These are phyloP conservation scores for Seriola aureovittata DNA, from an alignment of 2,113 vertebrate genomes.

Conservation along the genomic window DNA sequence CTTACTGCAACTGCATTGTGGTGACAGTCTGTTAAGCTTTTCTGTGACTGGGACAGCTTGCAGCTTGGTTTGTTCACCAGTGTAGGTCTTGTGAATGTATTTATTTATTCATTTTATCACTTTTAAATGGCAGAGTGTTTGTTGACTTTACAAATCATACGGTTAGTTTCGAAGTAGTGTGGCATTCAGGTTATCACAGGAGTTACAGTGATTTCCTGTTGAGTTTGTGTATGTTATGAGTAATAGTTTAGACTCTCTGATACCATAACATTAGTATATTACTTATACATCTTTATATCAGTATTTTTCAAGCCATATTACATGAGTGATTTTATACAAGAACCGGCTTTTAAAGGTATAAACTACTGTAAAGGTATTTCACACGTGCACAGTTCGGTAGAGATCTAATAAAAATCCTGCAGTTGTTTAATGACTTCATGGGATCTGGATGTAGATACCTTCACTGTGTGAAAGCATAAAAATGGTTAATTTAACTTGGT, in stretches of 20 bases:
- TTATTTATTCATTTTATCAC: neutral
- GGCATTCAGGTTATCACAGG: neutral
- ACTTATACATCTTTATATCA: neutral
- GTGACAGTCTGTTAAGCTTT: neutral
- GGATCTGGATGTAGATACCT: slow-evolving; percentile 5
- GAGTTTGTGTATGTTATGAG: slow-evolving; percentile 1
- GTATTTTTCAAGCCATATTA: neutral
- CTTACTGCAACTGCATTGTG: neutral
- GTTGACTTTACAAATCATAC: slow-evolving; percentile 10
- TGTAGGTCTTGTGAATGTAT: neutral
- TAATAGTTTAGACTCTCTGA: neutral
- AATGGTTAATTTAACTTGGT: slow-evolving; percentile 56
- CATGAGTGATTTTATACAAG: slow-evolving; percentile 10
- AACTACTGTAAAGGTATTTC: slow-evolving; percentile 40
- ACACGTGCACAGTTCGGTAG: slow-evolving; percentile 35
- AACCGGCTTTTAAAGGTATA: neutral
- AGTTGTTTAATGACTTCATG: slow-evolving; percentile 47
- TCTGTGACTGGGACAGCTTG: neutral
- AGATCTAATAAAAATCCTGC: slow-evolving; percentile 46
- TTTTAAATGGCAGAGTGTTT: neutral
- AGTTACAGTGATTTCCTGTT: neutral
- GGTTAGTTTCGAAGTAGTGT: neutral
- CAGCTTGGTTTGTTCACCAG: neutral
- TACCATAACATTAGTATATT: neutral
- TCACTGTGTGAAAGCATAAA: slow-evolving; percentile 43